Evolutionary conservation across 2,797 vertebrate genomes (phyloP).

Genomic region (Anniella stebbinsi): DNA sequence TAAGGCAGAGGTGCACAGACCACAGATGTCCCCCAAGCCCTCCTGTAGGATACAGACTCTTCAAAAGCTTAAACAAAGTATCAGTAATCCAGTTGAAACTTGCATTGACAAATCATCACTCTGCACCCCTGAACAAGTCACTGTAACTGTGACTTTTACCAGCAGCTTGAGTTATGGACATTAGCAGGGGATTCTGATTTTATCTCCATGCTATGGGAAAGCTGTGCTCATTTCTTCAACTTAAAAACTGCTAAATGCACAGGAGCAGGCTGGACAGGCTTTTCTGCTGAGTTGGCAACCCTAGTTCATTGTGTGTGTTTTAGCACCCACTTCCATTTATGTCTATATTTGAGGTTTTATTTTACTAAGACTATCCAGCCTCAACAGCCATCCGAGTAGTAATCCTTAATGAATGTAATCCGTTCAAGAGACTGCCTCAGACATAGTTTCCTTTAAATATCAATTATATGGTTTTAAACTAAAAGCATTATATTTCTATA

Average conservation of each 20-base stretch:
- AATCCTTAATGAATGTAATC: conserved; percentile 79
- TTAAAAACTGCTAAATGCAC: neutral
- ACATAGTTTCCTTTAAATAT: conserved; percentile 72
- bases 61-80: neutral
- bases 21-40: no score
- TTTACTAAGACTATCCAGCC: conserved; percentile 71
- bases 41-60: neutral
- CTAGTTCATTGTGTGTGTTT: neutral
- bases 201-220: neutral
- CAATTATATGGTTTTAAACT: conserved; percentile 78
- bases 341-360: conserved; percentile 69
- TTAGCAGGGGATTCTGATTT: neutral
- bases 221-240: neutral
- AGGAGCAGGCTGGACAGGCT: neutral
- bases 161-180: neutral
- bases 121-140: no score
- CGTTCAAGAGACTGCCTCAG: conserved; percentile 75
- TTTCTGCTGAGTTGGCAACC: neutral
- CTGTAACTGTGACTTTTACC: neutral
- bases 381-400: conserved; percentile 75
- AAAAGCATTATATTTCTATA: conserved; percentile 68
- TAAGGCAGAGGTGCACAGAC: neutral
- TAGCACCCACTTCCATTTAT: neutral
- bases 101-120: no score
- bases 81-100: neutral